Conservation (phyloP, 2,113 vertebrate genomes). For the Calypte anna region DNA sequence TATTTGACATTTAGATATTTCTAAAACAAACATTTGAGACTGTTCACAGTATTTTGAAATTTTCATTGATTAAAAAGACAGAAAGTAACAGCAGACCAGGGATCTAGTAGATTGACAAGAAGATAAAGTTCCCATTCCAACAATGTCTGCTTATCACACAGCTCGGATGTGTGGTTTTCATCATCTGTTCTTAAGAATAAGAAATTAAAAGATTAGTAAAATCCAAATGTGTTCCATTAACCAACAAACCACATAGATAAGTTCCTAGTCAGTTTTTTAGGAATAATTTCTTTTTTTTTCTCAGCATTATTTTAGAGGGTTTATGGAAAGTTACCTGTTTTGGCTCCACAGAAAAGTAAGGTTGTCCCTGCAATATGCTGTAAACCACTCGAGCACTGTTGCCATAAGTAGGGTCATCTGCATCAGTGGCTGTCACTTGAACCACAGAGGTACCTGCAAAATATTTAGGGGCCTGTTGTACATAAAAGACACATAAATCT, state of each 20-base stretch:
- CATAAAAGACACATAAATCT: neutral
- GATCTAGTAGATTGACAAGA: neutral
- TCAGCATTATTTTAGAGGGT: neutral
- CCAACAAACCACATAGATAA: neutral
- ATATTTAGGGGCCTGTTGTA: constrained; percentile 1
- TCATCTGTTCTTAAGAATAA: neutral
- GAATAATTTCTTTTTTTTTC: neutral
- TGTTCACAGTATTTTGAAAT: neutral
- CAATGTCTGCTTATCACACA: neutral
- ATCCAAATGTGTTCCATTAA: neutral
- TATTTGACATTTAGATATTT: neutral
- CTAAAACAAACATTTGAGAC: neutral
- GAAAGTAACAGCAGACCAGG: neutral
- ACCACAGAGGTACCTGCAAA: constrained; percentile 91
- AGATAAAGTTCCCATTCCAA: neutral
- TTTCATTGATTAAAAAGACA: neutral
- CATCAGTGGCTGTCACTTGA: constrained; percentile 95
- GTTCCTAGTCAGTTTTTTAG: neutral
- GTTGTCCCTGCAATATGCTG: constrained; percentile 95
- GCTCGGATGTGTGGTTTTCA: neutral
- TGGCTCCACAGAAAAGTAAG: constrained; percentile 97
- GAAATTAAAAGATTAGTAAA: neutral
- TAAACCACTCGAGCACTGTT: constrained; percentile 96
- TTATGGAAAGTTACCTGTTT: constrained; percentile 85
- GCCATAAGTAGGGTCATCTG: constrained; percentile 95